These are phyloP conservation scores for Cataglyphis albicans DNA, from an alignment of 2,888 invertebrate species.

Conservation along the genomic window DNA sequence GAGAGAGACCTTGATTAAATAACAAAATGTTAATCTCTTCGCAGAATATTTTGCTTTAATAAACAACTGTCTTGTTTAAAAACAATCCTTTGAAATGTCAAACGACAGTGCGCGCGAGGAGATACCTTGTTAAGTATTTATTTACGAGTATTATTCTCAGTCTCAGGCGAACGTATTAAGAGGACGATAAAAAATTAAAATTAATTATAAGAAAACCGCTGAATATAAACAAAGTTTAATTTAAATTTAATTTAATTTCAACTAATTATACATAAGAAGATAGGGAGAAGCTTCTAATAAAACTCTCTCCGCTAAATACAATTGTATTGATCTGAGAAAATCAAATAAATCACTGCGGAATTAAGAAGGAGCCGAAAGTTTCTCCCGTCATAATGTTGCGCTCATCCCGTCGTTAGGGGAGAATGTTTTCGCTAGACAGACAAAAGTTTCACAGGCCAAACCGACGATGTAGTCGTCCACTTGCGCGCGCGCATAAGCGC, in stretches of 20 bases:
- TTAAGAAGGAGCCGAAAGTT: background rate
- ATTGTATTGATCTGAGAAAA: background rate
- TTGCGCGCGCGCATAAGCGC: background rate
- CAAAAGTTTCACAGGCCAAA: slow-evolving; percentile 7
- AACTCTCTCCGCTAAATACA: background rate
- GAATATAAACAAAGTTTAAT: background rate
- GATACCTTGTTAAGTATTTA: background rate
- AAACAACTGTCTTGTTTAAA: background rate
- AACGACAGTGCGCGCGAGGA: background rate
- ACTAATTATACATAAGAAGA: background rate
- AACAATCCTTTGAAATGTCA: background rate
- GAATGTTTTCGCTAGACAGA: background rate
- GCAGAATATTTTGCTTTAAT: background rate
- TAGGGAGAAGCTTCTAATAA: background rate
- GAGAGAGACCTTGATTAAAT: background rate
- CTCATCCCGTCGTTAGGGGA: background rate
- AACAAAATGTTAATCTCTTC: slow-evolving; percentile 23
- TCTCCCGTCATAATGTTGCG: background rate
- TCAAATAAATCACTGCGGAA: background rate
- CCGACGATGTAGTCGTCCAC: background rate
- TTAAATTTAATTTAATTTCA: background rate
- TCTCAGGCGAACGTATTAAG: background rate
- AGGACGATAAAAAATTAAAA: background rate
- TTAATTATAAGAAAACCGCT: background rate
- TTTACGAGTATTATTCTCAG: background rate